Evolutionary conservation across 2,888 invertebrate species (phyloP).

Genomic region (Celastrina argiolus): DNA sequence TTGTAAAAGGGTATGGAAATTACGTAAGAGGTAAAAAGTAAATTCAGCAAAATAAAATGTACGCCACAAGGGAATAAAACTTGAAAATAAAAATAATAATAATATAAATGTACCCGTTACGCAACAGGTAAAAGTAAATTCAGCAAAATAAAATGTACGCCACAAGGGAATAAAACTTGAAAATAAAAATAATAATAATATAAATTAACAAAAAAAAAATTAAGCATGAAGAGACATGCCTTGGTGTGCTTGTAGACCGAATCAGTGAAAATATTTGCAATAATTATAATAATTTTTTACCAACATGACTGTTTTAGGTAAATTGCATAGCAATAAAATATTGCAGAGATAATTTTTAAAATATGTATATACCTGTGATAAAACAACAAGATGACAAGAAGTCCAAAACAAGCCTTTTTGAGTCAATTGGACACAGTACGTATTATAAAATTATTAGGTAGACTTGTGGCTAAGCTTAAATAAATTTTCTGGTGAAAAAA

Average conservation of each 20-base stretch:
- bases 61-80: background rate
- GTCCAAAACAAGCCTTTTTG: background rate
- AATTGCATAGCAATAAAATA: background rate
- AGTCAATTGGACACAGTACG: background rate
- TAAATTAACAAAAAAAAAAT: background rate
- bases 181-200: background rate
- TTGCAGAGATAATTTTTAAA: background rate
- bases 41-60: background rate
- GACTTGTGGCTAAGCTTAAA: no score
- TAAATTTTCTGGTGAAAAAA: no score
- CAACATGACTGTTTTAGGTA: background rate
- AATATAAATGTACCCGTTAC: no score
- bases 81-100: background rate
- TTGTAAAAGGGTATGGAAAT: no score
- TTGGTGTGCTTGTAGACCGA: background rate
- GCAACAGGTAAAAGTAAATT: no score
- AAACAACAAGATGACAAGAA: no score
- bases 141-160: background rate
- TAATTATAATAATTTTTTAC: background rate
- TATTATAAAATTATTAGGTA: background rate
- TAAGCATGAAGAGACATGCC: conserved; percentile 5
- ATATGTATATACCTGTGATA: no score
- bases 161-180: background rate
- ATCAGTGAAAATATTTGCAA: conserved; percentile 1
- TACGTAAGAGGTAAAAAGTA: no score